Evolutionary conservation across 2,888 invertebrate species (phyloP).

Genomic region (Tipula confusa): DNA sequence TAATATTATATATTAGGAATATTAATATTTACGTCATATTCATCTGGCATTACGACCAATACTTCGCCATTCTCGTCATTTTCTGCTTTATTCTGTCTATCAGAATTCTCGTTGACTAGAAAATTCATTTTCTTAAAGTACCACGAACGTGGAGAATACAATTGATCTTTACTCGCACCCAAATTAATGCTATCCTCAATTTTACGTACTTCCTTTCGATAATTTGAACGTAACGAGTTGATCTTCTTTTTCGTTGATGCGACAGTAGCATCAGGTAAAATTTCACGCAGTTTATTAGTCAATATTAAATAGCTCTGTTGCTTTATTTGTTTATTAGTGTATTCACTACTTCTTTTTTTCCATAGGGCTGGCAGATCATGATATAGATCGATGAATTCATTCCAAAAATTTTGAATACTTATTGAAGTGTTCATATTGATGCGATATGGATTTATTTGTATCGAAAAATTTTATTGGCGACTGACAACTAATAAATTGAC

Average conservation of each 20-base stretch:
- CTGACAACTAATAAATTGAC: not conserved
- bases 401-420: slow-evolving; percentile 16
- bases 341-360: not conserved
- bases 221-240: not conserved
- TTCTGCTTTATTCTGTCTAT: not conserved
- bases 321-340: not conserved
- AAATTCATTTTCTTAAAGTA: not conserved
- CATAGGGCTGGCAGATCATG: not conserved
- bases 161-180: not conserved
- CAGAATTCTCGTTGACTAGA: not conserved
- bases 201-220: not conserved
- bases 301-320: not conserved
- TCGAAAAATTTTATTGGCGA: not conserved
- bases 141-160: not conserved
- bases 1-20: no score
- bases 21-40: not conserved
- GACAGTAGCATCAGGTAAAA: not conserved
- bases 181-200: not conserved
- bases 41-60: not conserved
- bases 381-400: not conserved
- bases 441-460: not conserved
- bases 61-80: not conserved
- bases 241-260: not conserved
- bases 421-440: slow-evolving; percentile 21
- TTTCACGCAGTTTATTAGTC: not conserved